A percentile compares a stretch with the other conserved stretches of the same genome.
Conservation (phyloP, 2,797 vertebrate species). For the Lithobates pipiens region DNA sequence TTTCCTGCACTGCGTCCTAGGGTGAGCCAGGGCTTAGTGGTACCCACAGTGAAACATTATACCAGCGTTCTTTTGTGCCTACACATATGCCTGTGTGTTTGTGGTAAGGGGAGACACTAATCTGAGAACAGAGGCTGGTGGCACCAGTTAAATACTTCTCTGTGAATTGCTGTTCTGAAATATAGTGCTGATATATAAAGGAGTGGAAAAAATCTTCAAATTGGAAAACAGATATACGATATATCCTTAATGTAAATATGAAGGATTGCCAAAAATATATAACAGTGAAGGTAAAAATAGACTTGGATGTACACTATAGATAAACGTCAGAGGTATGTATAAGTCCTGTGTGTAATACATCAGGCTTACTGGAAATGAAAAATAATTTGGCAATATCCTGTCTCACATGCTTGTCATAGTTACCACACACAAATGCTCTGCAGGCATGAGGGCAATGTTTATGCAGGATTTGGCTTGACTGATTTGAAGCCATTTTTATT, state of each 20-base stretch:
- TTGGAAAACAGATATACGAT: neutral
- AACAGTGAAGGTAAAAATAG: neutral
- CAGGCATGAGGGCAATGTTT: conserved; percentile 15
- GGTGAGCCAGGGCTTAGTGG: too few species aligned
- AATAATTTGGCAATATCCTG: conserved; percentile 49
- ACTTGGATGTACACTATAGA: neutral
- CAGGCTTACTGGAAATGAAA: conserved; percentile 24
- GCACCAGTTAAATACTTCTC: too few species aligned
- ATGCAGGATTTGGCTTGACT: neutral
- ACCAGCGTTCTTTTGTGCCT: too few species aligned
- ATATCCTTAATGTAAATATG: neutral
- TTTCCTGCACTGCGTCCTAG: too few species aligned
- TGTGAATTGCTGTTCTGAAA: too few species aligned
- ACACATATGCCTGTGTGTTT: too few species aligned
- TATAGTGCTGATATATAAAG: neutral
- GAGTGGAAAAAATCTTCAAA: neutral
- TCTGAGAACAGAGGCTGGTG: too few species aligned
- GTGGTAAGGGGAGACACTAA: too few species aligned
- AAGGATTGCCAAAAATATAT: neutral
- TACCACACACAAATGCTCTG: conserved; percentile 45
- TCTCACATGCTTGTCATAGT: conserved; percentile 44
- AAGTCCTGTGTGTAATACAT: conserved; percentile 20
- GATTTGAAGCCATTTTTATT: conserved; percentile 6
- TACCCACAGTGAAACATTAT: too few species aligned
- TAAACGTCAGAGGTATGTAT: neutral